Conservation (phyloP, 2,113 vertebrate species). For the Aplodontia rufa region DNA sequence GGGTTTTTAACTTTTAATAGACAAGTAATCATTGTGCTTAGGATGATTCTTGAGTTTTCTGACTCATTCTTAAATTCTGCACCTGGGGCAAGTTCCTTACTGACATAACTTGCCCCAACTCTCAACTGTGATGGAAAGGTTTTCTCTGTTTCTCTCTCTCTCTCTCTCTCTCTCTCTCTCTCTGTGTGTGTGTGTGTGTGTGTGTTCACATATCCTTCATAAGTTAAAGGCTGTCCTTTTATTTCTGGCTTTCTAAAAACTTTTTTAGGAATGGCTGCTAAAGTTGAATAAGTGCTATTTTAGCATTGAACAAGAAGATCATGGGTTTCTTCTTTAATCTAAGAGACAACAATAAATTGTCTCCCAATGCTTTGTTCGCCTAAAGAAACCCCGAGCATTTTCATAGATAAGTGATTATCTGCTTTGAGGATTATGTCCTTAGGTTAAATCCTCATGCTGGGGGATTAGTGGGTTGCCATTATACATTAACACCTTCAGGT, state of each 20-base stretch:
- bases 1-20: background rate
- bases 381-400: background rate
- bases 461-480: background rate
- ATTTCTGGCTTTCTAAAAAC: conserved; percentile 1
- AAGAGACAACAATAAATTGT: background rate
- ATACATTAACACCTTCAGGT: conserved; percentile 19
- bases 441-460: background rate
- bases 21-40: background rate
- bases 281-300: background rate
- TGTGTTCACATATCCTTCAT: background rate
- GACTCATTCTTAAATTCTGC: background rate
- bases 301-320: background rate
- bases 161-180: too few species aligned
- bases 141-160: conserved; percentile 1
- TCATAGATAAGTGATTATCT: background rate
- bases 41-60: background rate
- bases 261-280: background rate
- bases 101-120: background rate
- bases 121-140: background rate
- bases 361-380: background rate
- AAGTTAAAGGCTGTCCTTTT: background rate
- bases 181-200: background rate
- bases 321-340: background rate
- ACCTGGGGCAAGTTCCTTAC: background rate
- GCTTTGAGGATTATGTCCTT: background rate